Evolutionary conservation across 2,888 invertebrate genomes (phyloP).

Genomic region (Ormyrus thymus): DNA sequence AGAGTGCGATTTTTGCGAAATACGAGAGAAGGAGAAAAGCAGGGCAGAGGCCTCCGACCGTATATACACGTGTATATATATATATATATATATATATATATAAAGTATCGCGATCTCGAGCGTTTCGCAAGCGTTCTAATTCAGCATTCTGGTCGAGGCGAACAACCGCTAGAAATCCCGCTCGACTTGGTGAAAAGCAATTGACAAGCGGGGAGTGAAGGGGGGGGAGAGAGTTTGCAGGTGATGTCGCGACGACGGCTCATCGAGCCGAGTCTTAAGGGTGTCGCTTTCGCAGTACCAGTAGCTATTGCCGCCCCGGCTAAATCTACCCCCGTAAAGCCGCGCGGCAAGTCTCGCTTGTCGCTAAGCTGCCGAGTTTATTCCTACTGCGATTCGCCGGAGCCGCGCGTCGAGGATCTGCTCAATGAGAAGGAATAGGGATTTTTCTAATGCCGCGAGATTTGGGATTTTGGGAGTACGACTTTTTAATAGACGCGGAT

Average conservation of each 20-base stretch:
- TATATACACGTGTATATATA: not conserved
- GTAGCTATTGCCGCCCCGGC: no score
- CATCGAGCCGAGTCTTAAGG: not conserved
- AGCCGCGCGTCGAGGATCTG: no score
- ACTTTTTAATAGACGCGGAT: no score
- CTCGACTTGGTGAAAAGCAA: constrained; percentile 4
- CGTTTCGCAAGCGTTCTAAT: constrained; percentile 37
- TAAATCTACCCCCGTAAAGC: no score
- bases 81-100: not conserved
- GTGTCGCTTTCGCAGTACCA: not conserved
- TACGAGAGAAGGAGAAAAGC: constrained; percentile 6
- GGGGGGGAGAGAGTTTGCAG: not conserved
- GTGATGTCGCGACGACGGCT: not conserved
- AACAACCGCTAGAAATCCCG: not conserved
- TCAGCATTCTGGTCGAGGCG: constrained; percentile 33
- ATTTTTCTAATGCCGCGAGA: no score
- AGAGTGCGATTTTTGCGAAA: constrained; percentile 11
- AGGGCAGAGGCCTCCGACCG: constrained; percentile 17
- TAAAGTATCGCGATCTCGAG: constrained; percentile 28
- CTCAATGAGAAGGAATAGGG: no score
- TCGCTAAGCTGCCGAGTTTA: no score
- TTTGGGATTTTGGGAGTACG: no score
- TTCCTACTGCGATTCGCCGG: no score
- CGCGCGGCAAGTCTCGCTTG: no score
- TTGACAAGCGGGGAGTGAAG: no score